Evolutionary conservation across 2,888 invertebrate species (phyloP), one percentile per base, ranked within the genome.

Genomic region (Pardosa pseudoannulata): DNA sequence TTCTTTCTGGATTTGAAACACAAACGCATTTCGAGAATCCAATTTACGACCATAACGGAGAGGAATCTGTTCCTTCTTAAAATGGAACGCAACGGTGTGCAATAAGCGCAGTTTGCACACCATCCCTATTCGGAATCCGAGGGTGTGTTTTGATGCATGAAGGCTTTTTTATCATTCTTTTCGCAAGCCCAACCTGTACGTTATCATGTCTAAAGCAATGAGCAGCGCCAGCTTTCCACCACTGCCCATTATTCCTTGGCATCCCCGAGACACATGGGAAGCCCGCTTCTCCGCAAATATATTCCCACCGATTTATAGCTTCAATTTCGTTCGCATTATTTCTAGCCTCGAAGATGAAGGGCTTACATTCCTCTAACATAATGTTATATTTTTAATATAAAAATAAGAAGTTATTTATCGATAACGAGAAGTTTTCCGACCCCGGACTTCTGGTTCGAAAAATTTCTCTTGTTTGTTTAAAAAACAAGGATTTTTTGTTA

Each of bases 301-400:
- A 83, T 83, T 71, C 46, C 39, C 64, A 23, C 36, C 19, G 72
- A 85, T 85, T 85, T 85, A 85, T 85, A 19, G 65, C 83, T 68
- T 85, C 73, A 72, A 85, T 85, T 85, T 85, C 72, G 78, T 32
- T 50, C 27, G 71, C 81, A 81, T 75, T 81, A 81, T 75, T 71
- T 68, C 62, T 74, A 13, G 50, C 56, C 41, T 46, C n/a, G 23
- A 76, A 78, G 67, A 78, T 76, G 56, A 62, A 73, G 67, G 27
- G 72, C 39, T 11, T 36, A 29, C 32, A 78, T 83, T 78, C 62
- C 27, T 29, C 64, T 19, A n/a, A 7, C 64, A 32, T n/a, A 65
- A 68, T 41, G 62, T 23, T 27, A 32, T 56, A 76, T 64, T 76
- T 70, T 65, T 82, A 64, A 76, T 71, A 68, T 32, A 78, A 78